Conservation (phyloP, 2,888 invertebrate species). For the Amphipyra berbera region DNA sequence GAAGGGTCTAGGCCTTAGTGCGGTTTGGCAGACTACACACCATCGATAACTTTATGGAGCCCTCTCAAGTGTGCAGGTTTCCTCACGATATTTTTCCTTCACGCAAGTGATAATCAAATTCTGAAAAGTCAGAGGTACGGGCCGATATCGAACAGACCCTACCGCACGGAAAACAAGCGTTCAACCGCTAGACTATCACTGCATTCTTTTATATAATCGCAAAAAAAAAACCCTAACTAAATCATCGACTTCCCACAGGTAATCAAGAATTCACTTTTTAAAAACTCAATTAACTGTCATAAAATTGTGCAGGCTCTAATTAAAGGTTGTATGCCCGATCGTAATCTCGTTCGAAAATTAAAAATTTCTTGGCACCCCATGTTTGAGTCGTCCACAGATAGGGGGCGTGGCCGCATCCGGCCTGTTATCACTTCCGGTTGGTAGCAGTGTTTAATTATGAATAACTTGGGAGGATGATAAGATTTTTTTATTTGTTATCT, state of each 20-base stretch:
- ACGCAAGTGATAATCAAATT: too few relatives aligned
- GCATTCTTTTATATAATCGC: background rate
- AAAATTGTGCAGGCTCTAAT: constrained; percentile 54
- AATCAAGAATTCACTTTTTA: constrained; percentile 28
- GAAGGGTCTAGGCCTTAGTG: too few relatives aligned
- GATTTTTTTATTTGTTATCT: constrained; percentile 59
- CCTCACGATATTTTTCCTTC: too few relatives aligned
- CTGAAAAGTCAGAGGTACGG: too few relatives aligned
- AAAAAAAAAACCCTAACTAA: constrained; percentile 7
- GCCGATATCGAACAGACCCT: too few relatives aligned
- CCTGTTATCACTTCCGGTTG: constrained; percentile 72
- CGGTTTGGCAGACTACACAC: too few relatives aligned
- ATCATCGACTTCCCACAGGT: constrained; percentile 34
- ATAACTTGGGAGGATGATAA: constrained; percentile 64
- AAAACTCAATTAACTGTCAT: constrained; percentile 56
- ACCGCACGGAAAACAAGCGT: too few relatives aligned
- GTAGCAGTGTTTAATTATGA: constrained; percentile 72
- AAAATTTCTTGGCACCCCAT: constrained; percentile 47
- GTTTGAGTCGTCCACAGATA: constrained; percentile 40
- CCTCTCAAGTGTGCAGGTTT: too few relatives aligned
- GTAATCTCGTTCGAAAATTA: constrained; percentile 45
- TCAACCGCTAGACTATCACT: too few relatives aligned
- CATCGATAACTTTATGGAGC: too few relatives aligned
- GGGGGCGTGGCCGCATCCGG: constrained; percentile 72
- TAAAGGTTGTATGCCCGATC: constrained; percentile 53